Percentiles rank a stretch among this genome's conserved stretches.
These are phyloP conservation scores for Lysandra coridon DNA, from an alignment of 2,888 invertebrate genomes.

Conservation along the genomic window DNA sequence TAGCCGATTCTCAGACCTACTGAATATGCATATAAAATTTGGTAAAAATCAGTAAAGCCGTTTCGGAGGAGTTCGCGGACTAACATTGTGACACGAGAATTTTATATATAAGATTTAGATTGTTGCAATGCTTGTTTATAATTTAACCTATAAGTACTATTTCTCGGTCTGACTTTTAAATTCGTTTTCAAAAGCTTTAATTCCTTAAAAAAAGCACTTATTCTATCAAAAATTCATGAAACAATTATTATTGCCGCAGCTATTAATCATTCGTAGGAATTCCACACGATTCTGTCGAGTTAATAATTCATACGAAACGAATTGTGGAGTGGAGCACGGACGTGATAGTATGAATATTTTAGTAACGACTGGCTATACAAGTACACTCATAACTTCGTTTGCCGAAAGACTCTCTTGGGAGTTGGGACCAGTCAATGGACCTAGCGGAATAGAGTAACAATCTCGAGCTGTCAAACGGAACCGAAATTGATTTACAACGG, in stretches of 20 bases:
- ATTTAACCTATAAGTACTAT: background rate
- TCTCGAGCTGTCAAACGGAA: too few relatives aligned
- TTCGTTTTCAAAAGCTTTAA: background rate
- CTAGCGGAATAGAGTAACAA: too few relatives aligned
- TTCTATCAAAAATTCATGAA: background rate
- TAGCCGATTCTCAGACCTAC: too few relatives aligned
- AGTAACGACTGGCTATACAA: background rate
- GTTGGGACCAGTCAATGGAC: too few relatives aligned
- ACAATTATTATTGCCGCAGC: background rate
- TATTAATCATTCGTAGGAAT: slow-evolving; percentile 8
- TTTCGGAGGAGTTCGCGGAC: too few relatives aligned
- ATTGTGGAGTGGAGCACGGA: background rate
- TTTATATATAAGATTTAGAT: too few relatives aligned
- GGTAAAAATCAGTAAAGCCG: too few relatives aligned
- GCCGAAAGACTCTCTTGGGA: background rate
- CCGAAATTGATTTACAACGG: too few relatives aligned
- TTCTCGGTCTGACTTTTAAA: background rate
- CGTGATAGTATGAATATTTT: slow-evolving; percentile 24
- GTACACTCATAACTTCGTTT: background rate
- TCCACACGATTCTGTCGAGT: slow-evolving; percentile 19
- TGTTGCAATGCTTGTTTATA: background rate
- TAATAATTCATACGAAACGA: slow-evolving; percentile 30
- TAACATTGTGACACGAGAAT: too few relatives aligned
- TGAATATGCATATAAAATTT: too few relatives aligned
- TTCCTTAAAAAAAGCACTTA: background rate